Percentiles rank a stretch among this genome's conserved stretches.
phyloP scores from a whole-genome alignment of 2,888 invertebrate species.

The Coremacera marginata region DNA sequence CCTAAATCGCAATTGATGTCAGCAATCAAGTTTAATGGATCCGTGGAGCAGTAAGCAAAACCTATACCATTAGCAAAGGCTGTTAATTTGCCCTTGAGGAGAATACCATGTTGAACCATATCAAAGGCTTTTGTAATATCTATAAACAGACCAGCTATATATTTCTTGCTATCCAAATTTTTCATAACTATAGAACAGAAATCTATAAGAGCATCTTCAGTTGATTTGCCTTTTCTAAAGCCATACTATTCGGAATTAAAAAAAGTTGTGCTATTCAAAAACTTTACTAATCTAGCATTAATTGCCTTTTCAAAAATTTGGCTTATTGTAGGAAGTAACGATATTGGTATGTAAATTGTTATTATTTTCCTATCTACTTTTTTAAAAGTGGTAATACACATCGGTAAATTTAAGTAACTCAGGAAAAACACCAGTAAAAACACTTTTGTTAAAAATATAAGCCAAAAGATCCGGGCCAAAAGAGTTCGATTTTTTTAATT shows the following conservation, averaged over 20 bases:
- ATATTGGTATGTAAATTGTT: background rate
- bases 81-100: background rate
- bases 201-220: background rate
- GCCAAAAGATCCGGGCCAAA: too few species aligned
- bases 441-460: too few species aligned
- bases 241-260: background rate
- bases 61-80: background rate
- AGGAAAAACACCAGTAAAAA: too few species aligned
- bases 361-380: background rate
- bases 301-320: background rate
- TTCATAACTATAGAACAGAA: background rate
- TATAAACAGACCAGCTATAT: background rate
- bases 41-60: background rate
- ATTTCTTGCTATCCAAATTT: background rate
- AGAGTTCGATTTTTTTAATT: too few species aligned
- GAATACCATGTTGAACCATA: background rate
- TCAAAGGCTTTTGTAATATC: background rate
- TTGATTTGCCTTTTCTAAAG: background rate
- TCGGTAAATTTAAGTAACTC: too few species aligned
- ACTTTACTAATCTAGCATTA: background rate
- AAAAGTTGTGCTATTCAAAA: background rate
- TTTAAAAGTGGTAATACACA: too few species aligned
- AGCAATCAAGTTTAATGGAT: too few species aligned
- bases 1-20: too few species aligned
- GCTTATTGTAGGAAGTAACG: background rate